Base-by-base conservation (phyloP, 2,888 invertebrate species). In the Eurytoma adleriae region DNA sequence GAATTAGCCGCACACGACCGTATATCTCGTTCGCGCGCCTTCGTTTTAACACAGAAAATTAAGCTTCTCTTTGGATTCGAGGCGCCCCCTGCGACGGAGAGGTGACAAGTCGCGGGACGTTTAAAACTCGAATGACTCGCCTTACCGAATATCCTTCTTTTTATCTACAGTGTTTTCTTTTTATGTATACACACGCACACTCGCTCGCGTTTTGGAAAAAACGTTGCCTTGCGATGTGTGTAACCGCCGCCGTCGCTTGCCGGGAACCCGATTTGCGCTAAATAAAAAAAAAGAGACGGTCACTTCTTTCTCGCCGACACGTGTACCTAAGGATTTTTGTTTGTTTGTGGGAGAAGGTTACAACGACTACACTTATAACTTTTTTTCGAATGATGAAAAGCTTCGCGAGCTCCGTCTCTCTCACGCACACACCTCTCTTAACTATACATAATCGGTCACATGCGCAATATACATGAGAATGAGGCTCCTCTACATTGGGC, bases 391-490 rank as follows among this genome's bases (percentile, higher is more conserved):
- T 75, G 18, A 75, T 56, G 40, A 27, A 79, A 84, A 82, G 83
- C 84, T 81, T 83, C 82, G 75, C 83, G 82, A 81, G 84, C 84
- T 78, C 83, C 82, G 80, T 75, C 27, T n/a, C 14, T 62, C 61
- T 62, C 40, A 27, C 68, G 0, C n/a, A 18, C 48, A n/a, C 40
- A 54, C 54, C 3, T 62, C 70, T 56, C 54, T 57, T 56, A 62
- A 61, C 66, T 71, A 61, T 57, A 73, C 71, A 72, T 52, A 40
- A 52, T 77, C 62, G 70, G 24, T 78, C 68, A 52, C 59, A 76
- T 83, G 86, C 88, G 85, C 85, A 88, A 87, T 88, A 86, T 88
- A 88, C 88, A 88, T 84, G 86, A 86, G 86, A 86, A 84, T 82
- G 84, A 83, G 84, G 84, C 83, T 85, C 81, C 81, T 78, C 77